Percentiles rank a stretch among this genome's conserved stretches.
Evolutionary conservation across 1,140 invertebrate species (phyloP).

Genomic region (Sarcophaga peregrina): DNA sequence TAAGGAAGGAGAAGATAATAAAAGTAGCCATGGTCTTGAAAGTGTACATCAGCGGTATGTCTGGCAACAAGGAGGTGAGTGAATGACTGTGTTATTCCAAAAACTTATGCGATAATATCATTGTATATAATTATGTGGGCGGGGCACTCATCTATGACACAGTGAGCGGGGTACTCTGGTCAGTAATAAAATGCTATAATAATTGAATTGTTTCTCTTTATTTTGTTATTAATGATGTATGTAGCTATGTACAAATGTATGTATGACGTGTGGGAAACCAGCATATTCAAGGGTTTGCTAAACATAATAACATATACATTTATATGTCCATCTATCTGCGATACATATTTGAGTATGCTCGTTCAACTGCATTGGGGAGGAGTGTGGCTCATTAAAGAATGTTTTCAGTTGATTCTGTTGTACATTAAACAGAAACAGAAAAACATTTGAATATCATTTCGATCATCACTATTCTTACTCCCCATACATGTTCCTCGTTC

Average conservation of each 20-base stretch:
- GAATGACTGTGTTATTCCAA: conserved; percentile 16
- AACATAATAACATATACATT: not conserved
- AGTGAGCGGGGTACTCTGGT: not conserved
- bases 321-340: not conserved
- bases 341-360: no score
- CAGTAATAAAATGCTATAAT: not conserved
- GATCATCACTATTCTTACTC: no score
- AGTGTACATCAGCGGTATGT: conserved; percentile 89
- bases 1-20: conserved; percentile 23
- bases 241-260: not conserved
- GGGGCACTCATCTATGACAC: not conserved
- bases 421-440: not conserved
- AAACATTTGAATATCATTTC: no score
- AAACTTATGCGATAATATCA: not conserved
- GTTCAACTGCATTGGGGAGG: not conserved
- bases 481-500: no score
- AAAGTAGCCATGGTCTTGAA: conserved; percentile 82
- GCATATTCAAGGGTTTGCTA: not conserved
- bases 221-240: no score
- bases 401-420: not conserved
- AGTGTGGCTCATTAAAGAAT: not conserved
- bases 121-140: not conserved
- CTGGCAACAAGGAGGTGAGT: conserved; percentile 89
- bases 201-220: not conserved
- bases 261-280: not conserved